Percentiles rank a stretch among this genome's conserved stretches.
Evolutionary conservation across 2,888 invertebrate genomes (phyloP).

Genomic region (Melinopterus prodromus): DNA sequence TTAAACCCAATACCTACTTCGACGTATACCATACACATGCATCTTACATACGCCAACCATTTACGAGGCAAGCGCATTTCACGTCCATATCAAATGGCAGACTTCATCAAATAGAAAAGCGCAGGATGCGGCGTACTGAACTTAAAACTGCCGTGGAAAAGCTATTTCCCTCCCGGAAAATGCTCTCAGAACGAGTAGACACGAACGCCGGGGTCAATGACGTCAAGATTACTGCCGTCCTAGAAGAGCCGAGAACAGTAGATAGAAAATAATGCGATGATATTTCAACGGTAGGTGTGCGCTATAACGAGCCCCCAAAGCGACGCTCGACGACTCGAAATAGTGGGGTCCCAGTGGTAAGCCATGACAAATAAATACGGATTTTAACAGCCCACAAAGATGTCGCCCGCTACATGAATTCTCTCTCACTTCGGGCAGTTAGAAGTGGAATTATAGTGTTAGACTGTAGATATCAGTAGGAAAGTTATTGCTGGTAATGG

Average conservation of each 20-base stretch:
- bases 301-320: background rate
- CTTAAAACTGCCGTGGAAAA: background rate
- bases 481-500: background rate
- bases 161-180: background rate
- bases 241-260: background rate
- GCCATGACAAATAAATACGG: background rate
- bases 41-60: background rate
- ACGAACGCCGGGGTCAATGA: background rate
- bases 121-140: background rate
- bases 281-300: background rate
- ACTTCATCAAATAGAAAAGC: constrained; percentile 4
- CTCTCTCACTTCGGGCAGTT: background rate
- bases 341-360: background rate
- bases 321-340: background rate
- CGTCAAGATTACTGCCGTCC: background rate
- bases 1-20: background rate
- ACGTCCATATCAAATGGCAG: background rate
- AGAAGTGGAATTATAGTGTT: background rate
- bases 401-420: background rate
- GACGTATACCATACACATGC: background rate
- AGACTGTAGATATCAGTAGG: background rate
- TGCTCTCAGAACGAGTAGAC: background rate
- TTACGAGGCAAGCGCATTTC: background rate
- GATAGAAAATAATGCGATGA: background rate
- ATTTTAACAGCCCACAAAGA: background rate